Evolutionary conservation across 2,888 invertebrate genomes (phyloP).

Genomic region (Mimachlamys varia): DNA sequence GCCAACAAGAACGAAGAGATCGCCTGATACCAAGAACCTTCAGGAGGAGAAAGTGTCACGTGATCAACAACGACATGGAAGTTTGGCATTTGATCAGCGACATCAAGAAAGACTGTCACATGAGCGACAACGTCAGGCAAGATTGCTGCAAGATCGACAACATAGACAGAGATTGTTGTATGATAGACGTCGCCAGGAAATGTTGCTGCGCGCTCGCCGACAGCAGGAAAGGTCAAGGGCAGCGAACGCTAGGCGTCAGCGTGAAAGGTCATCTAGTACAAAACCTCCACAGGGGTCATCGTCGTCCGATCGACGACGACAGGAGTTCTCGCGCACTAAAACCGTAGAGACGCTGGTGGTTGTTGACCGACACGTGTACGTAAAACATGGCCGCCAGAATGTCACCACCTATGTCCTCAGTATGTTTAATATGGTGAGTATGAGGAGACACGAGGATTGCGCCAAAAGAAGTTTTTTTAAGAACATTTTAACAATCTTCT

Average conservation of each 20-base stretch:
- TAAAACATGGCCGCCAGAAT: constrained; percentile 72
- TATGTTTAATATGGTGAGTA: constrained; percentile 76
- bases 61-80: background rate
- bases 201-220: background rate
- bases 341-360: constrained; percentile 75
- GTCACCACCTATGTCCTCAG: constrained; percentile 76
- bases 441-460: background rate
- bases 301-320: background rate
- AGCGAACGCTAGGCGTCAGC: constrained; percentile 29
- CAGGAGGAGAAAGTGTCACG: constrained; percentile 23
- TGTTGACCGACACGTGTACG: constrained; percentile 73
- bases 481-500: no score
- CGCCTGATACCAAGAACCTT: constrained; percentile 47
- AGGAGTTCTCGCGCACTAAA: constrained; percentile 31
- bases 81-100: background rate
- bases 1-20: constrained; percentile 59
- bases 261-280: background rate
- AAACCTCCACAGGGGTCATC: background rate
- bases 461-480: no score
- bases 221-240: background rate
- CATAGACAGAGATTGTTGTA: background rate
- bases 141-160: background rate
- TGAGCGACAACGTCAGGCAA: background rate
- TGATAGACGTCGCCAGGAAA: background rate
- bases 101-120: background rate